Percentiles rank a stretch among this genome's conserved stretches.
These are phyloP conservation scores for Germaria angustata DNA, from an alignment of 2,888 invertebrate genomes.

Conservation along the genomic window DNA sequence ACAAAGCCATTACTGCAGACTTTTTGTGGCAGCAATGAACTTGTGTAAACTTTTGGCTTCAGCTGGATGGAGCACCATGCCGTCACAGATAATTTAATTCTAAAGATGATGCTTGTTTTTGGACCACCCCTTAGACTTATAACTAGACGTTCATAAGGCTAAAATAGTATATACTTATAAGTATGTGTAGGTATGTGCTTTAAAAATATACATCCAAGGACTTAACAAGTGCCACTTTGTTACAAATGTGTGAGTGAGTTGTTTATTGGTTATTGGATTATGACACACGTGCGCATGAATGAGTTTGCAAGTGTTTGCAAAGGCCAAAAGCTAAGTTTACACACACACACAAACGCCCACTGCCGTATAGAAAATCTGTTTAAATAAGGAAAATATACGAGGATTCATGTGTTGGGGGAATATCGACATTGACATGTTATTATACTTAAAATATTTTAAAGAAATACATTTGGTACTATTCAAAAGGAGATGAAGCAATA, in stretches of 20 bases:
- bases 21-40: too few species aligned
- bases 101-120: too few species aligned
- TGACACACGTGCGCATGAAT: not conserved
- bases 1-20: too few species aligned
- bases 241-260: not conserved
- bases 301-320: not conserved
- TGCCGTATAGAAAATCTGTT: not conserved
- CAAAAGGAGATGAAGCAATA: not conserved
- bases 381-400: not conserved
- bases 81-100: too few species aligned
- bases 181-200: not conserved
- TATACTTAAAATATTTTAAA: not conserved
- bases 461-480: not conserved
- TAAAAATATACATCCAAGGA: not conserved
- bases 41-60: too few species aligned
- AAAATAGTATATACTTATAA: too few species aligned
- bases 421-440: not conserved
- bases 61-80: too few species aligned
- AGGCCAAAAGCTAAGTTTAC: constrained; percentile 28
- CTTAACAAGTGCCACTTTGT: constrained; percentile 5
- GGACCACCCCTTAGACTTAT: too few species aligned
- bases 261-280: constrained; percentile 40
- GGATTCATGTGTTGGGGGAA: constrained; percentile 4
- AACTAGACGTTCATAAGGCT: too few species aligned
- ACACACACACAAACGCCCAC: not conserved